Conservation (phyloP, 2,113 vertebrate genomes). For the Syrmaticus mikado region DNA sequence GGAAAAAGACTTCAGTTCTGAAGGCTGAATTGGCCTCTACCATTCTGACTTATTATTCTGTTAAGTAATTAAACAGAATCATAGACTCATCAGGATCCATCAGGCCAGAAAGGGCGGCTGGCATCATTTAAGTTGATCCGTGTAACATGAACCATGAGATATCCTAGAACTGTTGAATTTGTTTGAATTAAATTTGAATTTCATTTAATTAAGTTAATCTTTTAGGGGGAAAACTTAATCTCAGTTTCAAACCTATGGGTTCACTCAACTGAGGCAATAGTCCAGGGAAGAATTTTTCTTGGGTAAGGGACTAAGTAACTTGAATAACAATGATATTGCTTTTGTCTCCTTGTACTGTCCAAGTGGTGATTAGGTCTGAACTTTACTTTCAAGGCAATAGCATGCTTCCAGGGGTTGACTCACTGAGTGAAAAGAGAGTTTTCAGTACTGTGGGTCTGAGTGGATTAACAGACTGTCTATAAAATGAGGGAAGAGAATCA, state of each 20-base stretch:
- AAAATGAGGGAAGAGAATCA: constrained; percentile 15
- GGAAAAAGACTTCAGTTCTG: not conserved
- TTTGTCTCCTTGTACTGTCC: not conserved
- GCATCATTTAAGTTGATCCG: not conserved
- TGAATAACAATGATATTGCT: not conserved
- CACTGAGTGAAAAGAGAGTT: not conserved
- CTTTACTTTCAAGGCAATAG: constrained; percentile 17
- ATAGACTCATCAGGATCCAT: not conserved
- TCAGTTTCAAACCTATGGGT: constrained; percentile 7
- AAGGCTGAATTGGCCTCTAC: not conserved
- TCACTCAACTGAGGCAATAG: not conserved
- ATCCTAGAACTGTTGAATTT: constrained; percentile 10
- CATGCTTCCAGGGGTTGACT: constrained; percentile 24
- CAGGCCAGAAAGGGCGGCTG: not conserved
- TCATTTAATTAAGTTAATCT: not conserved
- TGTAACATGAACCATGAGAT: not conserved
- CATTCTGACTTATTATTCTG: not conserved
- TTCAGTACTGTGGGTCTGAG: constrained; percentile 21
- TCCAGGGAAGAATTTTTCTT: constrained; percentile 25
- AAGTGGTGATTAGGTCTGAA: constrained; percentile 34
- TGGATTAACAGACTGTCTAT: constrained; percentile 55
- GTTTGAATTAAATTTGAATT: constrained; percentile 25
- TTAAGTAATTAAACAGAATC: constrained; percentile 21
- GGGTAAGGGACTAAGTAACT: not conserved
- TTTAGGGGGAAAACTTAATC: not conserved